Base-by-base conservation (phyloP, 2,888 invertebrate species). In the Nomada ruficornis region DNA sequence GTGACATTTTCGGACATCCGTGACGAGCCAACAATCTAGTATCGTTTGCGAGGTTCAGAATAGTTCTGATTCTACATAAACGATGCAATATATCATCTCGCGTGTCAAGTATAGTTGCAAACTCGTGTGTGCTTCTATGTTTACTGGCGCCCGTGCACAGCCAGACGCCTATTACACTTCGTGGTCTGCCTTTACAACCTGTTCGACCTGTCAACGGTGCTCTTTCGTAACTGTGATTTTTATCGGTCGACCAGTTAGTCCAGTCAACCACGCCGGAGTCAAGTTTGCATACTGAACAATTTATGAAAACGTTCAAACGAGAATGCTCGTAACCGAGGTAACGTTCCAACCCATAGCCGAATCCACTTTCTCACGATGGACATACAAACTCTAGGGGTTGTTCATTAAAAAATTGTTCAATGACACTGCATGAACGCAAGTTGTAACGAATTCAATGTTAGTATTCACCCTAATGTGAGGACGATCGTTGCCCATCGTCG, bases 391-490 rank as follows among this genome's bases (percentile, higher is more conserved):
- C 47, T 47, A 15, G 3, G 1, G 4, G 15, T 13, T 3, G 15
- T 13, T 2, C 10, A 47, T 15, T 3, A 15, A 47, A 15, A 1
- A 47, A 47, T 47, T 13, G 47, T 3, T 15, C 15, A 47, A 47
- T 15, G 13, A 47, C 4, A 13, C 1, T 2, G 47, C 47, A 47
- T 0, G 10, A 13, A 0, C 4, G 11, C 15, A 13, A 15, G 4
- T 47, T 47, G 2, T 10, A 11, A 47, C 47, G 47, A 29, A 52
- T 18, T 44, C 23, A 57, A 65, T 57, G 60, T 15, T 23, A 20
- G 50, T 85, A 84, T 82, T 87, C 86, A 90, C 91, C 91, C 78
- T 89, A 83, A 89, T 84, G 63, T 82, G 89, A 80, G 86, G 86
- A 55, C 82, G 90, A 73, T 89, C 88, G 63, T 71, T 80, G 20